phyloP scores from a whole-genome alignment of 2,888 invertebrate species.

The Incurvaria masculella region DNA sequence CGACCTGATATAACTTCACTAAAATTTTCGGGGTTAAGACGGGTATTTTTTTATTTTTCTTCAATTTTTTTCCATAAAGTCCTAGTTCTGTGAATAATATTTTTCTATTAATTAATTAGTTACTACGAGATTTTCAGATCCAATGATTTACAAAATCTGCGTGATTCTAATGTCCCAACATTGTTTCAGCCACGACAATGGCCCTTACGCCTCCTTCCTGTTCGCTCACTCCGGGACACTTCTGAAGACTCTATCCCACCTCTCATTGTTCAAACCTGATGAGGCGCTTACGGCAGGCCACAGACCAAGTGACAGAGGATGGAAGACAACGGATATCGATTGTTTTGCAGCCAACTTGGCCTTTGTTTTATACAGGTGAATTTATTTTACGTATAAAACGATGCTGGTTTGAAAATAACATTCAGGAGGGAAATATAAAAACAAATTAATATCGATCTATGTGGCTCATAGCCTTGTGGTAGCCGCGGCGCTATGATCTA shows the following conservation, averaged over 20 bases:
- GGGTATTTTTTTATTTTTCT: conserved; percentile 10
- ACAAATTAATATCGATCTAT: no score
- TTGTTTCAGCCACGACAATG: conserved; percentile 24
- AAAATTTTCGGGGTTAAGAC: no score
- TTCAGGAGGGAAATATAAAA: no score
- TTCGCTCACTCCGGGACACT: conserved; percentile 84
- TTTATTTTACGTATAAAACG: no score
- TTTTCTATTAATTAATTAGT: neutral
- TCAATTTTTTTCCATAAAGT: neutral
- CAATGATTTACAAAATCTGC: neutral
- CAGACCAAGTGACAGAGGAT: conserved; percentile 44
- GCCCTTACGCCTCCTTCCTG: conserved; percentile 59
- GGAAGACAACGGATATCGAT: conserved; percentile 66
- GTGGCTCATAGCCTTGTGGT: no score
- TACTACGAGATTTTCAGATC: no score
- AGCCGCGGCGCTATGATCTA: no score
- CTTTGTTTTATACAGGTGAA: conserved; percentile 70
- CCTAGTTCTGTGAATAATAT: neutral
- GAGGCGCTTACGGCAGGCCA: conserved; percentile 55
- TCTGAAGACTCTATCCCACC: conserved; percentile 68
- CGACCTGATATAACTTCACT: no score
- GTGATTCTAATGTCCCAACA: neutral
- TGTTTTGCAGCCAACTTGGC: conserved; percentile 78
- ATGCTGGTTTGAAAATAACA: no score
- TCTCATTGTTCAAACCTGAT: conserved; percentile 69